phyloP scores from a whole-genome alignment of 2,113 vertebrate genomes.

The Phodopus roborovskii region DNA sequence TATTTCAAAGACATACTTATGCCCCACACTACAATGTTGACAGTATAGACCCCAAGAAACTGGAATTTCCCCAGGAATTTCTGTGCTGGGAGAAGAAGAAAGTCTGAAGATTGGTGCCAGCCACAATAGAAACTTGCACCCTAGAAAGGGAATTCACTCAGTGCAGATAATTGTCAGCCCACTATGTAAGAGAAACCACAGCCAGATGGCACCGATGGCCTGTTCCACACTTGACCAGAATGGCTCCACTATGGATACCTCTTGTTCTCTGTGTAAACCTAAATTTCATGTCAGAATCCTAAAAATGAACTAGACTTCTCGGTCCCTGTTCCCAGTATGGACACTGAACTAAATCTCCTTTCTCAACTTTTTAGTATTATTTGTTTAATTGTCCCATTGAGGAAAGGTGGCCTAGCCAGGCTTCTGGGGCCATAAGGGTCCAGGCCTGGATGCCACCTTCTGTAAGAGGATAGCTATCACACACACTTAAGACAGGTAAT shows the following conservation, averaged over 20 bases:
- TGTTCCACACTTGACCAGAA: not conserved
- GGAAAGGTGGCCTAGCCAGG: not conserved
- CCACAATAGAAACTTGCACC: not conserved
- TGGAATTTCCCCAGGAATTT: too few relatives aligned
- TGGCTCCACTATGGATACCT: not conserved
- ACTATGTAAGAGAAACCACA: not conserved
- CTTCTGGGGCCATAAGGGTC: not conserved
- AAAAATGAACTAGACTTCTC: not conserved
- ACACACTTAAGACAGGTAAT: fast-evolving
- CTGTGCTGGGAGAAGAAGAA: not conserved
- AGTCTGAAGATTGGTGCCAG: not conserved
- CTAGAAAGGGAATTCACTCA: not conserved
- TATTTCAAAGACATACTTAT: not conserved
- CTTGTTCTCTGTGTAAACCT: not conserved
- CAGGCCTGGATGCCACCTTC: not conserved
- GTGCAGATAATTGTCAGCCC: not conserved
- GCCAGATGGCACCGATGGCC: not conserved
- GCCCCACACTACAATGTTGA: not conserved
- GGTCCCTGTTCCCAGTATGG: not conserved
- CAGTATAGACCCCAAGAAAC: not conserved
- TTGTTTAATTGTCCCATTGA: not conserved
- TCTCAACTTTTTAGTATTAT: not conserved
- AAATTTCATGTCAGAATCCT: not conserved
- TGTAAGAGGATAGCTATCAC: not conserved
- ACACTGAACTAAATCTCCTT: not conserved